Percentiles rank a stretch among this genome's conserved stretches.
Evolutionary conservation across 2,797 vertebrate genomes (phyloP).

Genomic region (Trematomus bernacchii): DNA sequence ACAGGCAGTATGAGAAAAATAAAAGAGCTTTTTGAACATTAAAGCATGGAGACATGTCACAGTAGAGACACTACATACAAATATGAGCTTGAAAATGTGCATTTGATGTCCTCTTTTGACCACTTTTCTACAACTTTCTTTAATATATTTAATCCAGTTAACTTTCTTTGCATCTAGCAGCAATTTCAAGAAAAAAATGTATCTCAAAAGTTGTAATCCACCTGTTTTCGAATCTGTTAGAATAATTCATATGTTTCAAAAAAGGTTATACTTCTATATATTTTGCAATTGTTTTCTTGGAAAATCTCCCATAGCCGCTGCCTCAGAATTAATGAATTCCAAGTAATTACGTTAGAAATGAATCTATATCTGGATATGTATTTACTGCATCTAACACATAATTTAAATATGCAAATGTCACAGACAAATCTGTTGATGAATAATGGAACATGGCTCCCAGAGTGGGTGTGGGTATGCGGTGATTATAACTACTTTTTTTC

Average conservation of each 20-base stretch:
- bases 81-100: no score
- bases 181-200: background rate
- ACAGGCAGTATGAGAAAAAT: no score
- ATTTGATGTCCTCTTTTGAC: background rate
- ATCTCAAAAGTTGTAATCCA: background rate
- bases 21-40: no score
- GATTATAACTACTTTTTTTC: slow-evolving; percentile 30
- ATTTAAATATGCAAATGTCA: slow-evolving; percentile 55
- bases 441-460: slow-evolving; percentile 44
- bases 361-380: slow-evolving; percentile 46
- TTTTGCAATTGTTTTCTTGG: slow-evolving; percentile 12
- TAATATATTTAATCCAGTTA: background rate
- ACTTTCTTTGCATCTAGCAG: background rate
- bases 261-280: slow-evolving; percentile 18
- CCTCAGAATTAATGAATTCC: slow-evolving; percentile 30
- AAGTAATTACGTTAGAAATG: slow-evolving; percentile 16
- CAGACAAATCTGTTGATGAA: slow-evolving; percentile 43
- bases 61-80: no score
- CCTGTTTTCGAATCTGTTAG: background rate
- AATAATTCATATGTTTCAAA: slow-evolving; percentile 9
- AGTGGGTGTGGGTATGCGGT: background rate
- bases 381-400: slow-evolving; percentile 30
- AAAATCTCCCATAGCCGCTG: background rate
- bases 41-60: no score
- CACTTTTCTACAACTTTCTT: background rate